These are phyloP conservation scores for Dusona sp. DNA, from an alignment of 2,888 invertebrate species.

Conservation along the genomic window DNA sequence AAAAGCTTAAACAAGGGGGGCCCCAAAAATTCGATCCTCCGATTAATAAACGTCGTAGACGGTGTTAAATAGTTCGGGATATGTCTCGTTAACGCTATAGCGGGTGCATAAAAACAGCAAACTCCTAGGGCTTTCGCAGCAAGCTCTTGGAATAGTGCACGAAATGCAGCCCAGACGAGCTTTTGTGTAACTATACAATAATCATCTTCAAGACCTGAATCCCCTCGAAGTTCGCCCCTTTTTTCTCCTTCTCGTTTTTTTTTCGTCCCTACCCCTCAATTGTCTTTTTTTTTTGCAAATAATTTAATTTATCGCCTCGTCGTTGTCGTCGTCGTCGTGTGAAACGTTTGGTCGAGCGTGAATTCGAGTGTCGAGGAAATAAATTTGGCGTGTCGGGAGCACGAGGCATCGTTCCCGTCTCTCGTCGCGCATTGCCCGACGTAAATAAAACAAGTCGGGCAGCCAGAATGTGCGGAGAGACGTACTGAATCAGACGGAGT, in stretches of 20 bases:
- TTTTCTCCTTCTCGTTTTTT: slow-evolving; percentile 31
- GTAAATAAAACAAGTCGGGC: slow-evolving; percentile 76
- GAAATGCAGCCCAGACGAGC: slow-evolving; percentile 30
- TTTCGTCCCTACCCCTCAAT: slow-evolving; percentile 43
- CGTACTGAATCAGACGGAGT: slow-evolving; percentile 59
- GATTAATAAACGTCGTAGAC: slow-evolving; percentile 61
- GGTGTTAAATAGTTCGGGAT: slow-evolving; percentile 6
- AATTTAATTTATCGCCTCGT: slow-evolving; percentile 75
- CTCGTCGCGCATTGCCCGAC: slow-evolving; percentile 68
- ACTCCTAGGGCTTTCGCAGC: not conserved
- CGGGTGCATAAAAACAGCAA: not conserved
- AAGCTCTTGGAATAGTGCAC: slow-evolving; percentile 38
- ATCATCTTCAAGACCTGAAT: slow-evolving; percentile 21
- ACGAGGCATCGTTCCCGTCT: slow-evolving; percentile 66
- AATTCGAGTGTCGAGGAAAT: slow-evolving; percentile 73
- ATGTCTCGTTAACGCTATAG: slow-evolving; percentile 11
- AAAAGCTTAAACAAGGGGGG: slow-evolving; percentile 30
- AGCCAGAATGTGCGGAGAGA: slow-evolving; percentile 55
- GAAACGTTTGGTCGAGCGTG: slow-evolving; percentile 64
- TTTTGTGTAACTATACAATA: slow-evolving; percentile 27
- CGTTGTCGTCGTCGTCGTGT: slow-evolving; percentile 53
- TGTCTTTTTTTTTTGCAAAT: slow-evolving; percentile 56
- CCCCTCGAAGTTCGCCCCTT: slow-evolving; percentile 29
- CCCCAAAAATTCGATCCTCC: slow-evolving; percentile 48
- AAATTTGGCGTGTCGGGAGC: slow-evolving; percentile 78